These are phyloP conservation scores for Metridium senile DNA, from an alignment of 92 coral and sea anemone genomes.

Conservation along the genomic window DNA sequence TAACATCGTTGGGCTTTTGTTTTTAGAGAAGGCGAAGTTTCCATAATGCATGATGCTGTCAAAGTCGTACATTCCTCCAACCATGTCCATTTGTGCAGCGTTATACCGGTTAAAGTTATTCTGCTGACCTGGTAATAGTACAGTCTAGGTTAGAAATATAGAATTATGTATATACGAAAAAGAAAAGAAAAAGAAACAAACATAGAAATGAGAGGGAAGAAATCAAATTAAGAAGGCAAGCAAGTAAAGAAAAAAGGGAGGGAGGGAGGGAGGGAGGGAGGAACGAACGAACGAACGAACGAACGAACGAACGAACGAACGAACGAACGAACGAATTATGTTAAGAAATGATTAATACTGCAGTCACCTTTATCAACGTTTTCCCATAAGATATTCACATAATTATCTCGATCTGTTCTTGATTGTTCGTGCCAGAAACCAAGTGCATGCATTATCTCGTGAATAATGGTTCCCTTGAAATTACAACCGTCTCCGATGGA, in stretches of 20 bases:
- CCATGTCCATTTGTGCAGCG: conserved; percentile 55
- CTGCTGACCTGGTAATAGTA: conserved; percentile 41
- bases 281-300: too few species aligned
- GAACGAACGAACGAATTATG: neutral
- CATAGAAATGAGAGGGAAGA: too few species aligned
- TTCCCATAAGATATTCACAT: conserved; percentile 65
- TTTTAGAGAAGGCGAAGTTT: conserved; percentile 72
- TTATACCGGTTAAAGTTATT: conserved; percentile 67
- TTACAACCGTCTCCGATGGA: conserved; percentile 84
- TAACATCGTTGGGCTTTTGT: conserved; percentile 68
- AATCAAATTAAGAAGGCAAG: too few species aligned
- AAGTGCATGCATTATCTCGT: conserved; percentile 79
- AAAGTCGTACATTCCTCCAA: conserved; percentile 75
- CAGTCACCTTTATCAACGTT: conserved; percentile 54
- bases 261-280: too few species aligned
- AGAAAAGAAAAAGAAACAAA: too few species aligned
- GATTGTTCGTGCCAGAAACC: conserved; percentile 93
- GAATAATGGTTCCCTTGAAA: conserved; percentile 58
- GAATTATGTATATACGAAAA: too few species aligned
- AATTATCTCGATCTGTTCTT: conserved; percentile 70
- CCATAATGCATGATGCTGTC: conserved; percentile 78
- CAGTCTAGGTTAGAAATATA: too few species aligned
- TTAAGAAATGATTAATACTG: neutral
- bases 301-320: too few species aligned
- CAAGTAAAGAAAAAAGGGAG: too few species aligned